Percentiles rank a stretch among this genome's conserved stretches.
Conservation (phyloP, 2,888 invertebrate species). For the Acronicta aceris region DNA sequence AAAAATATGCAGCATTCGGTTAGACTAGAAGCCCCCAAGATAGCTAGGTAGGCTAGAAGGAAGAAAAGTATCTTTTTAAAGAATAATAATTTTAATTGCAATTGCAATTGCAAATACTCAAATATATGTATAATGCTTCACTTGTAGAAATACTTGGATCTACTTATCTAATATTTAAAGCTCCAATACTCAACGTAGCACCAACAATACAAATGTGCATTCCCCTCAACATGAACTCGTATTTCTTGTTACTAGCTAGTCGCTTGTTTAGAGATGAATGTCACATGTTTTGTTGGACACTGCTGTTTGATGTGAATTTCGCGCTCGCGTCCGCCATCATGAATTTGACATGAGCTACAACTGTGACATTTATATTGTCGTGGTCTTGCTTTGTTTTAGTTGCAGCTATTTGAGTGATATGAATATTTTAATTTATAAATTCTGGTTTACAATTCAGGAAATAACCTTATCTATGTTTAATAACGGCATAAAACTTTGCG, state of each 20-base stretch:
- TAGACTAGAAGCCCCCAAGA: too few species aligned
- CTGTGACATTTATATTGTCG: conserved; percentile 41
- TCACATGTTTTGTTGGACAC: conserved; percentile 57
- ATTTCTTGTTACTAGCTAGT: conserved; percentile 61
- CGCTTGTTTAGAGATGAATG: conserved; percentile 66
- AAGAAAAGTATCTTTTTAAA: too few species aligned
- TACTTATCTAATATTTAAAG: conserved; percentile 22
- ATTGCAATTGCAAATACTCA: too few species aligned
- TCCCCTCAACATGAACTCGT: conserved; percentile 60
- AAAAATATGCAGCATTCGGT: too few species aligned
- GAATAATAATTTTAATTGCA: too few species aligned
- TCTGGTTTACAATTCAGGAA: not conserved
- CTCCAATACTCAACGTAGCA: conserved; percentile 25
- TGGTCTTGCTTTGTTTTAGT: conserved; percentile 12
- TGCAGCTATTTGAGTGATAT: conserved; percentile 2
- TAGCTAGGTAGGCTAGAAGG: too few species aligned
- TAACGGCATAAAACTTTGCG: not conserved
- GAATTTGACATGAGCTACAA: conserved; percentile 75
- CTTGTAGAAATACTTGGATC: too few species aligned
- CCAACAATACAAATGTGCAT: conserved; percentile 49
- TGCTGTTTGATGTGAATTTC: conserved; percentile 67
- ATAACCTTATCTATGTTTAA: not conserved
- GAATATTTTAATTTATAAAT: not conserved
- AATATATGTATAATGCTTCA: too few species aligned
- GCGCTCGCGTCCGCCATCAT: conserved; percentile 64